phyloP scores from a whole-genome alignment of 1,140 invertebrate genomes.

The Trinorchestia longiramus region DNA sequence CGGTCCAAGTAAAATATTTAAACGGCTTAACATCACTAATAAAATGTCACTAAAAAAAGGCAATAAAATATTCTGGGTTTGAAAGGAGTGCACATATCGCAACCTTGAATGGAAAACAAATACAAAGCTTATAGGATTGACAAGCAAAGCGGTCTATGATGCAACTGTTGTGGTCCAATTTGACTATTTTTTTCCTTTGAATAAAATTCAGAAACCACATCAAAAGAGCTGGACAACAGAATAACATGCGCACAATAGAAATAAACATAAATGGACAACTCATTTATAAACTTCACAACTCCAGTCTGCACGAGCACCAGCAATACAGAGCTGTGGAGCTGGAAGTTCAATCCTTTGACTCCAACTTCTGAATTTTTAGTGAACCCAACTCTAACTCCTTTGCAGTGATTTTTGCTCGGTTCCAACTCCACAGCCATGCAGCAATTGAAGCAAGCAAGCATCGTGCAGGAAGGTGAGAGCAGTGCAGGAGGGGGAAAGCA shows the following conservation, averaged over 20 bases:
- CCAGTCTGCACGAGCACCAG: no score
- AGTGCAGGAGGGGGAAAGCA: no score
- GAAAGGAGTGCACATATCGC: neutral
- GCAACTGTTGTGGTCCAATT: neutral
- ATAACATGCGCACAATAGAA: neutral
- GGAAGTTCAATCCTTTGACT: no score
- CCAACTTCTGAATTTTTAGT: no score
- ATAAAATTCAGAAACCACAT: neutral
- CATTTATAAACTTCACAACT: no score
- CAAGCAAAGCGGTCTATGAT: neutral
- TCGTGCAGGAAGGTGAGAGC: no score
- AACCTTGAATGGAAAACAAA: neutral
- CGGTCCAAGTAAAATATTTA: neutral
- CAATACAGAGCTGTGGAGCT: no score
- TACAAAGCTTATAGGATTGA: neutral
- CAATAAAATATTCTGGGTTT: neutral
- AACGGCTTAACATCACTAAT: neutral
- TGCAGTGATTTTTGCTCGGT: no score
- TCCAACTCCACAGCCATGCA: no score
- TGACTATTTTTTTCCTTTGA: neutral
- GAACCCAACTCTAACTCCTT: no score
- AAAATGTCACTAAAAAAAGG: neutral
- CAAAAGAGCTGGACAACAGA: neutral
- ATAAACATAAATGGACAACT: no score
- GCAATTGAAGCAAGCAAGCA: no score